phyloP scores from a whole-genome alignment of 2,888 invertebrate species.

The Tipula lateralis region DNA sequence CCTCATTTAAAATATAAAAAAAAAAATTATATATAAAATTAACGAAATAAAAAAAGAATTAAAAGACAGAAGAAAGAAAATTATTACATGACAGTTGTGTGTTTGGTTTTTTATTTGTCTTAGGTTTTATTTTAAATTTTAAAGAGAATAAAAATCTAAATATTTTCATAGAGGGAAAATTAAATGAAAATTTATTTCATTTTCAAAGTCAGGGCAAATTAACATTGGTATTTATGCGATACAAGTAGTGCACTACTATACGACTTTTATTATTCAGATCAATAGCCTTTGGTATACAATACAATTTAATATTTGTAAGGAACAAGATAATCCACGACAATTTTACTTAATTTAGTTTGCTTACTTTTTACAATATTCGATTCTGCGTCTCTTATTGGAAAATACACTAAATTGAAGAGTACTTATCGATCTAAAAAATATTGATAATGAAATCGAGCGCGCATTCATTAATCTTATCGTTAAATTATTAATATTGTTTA shows the following conservation, averaged over 20 bases:
- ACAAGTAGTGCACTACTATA: background rate
- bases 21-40: background rate
- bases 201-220: background rate
- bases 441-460: background rate
- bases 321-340: too few relatives aligned
- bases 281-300: background rate
- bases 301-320: too few relatives aligned
- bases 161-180: background rate
- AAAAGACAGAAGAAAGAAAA: background rate
- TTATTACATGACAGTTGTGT: constrained; percentile 12
- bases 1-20: background rate
- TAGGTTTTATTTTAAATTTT: background rate
- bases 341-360: too few relatives aligned
- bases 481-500: background rate
- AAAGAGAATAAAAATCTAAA: background rate
- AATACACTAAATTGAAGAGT: too few relatives aligned
- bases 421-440: background rate
- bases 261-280: background rate
- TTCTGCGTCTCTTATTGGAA: too few relatives aligned
- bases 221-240: background rate
- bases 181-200: constrained; percentile 8
- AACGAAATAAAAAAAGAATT: background rate
- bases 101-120: background rate
- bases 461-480: background rate
- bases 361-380: too few relatives aligned